Base-by-base conservation (phyloP, 2,888 invertebrate genomes). In the Lasiommata megera region DNA sequence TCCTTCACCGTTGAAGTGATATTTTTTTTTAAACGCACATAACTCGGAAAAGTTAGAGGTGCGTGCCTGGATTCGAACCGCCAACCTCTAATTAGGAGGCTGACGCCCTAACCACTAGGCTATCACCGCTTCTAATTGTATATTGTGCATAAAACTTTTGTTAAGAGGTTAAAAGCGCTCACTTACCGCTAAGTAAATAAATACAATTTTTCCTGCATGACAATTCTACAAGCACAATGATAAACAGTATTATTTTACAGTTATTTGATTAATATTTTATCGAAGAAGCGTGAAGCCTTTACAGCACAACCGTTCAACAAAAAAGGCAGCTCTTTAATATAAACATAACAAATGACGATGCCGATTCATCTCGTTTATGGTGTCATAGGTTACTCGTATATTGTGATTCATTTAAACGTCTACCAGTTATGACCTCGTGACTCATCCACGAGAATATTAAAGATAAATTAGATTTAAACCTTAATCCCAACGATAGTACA, bases 111-210 rank as follows among this genome's bases (percentile, higher is more conserved):
- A n/a, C n/a, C n/a, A n/a, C n/a, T n/a, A n/a, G n/a, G n/a, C n/a
- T n/a, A n/a, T n/a, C n/a, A n/a, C n/a, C n/a, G n/a, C n/a, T n/a
- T n/a, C n/a, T n/a, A n/a, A n/a, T n/a, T n/a, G n/a, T n/a, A n/a
- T n/a, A n/a, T n/a, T n/a, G n/a, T n/a, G n/a, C n/a, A n/a, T n/a
- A n/a, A n/a, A n/a, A n/a, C n/a, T n/a, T n/a, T n/a, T n/a, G n/a
- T n/a, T n/a, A n/a, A n/a, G n/a, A n/a, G n/a, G n/a, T n/a, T n/a
- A n/a, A n/a, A n/a, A n/a, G n/a, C n/a, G n/a, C n/a, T n/a, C 17
- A 48, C 48, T 48, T 36, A 48, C 48, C 36, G 36, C 18, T 36
- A 48, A 18, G 12, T 17, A 48, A 48, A 48, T 36, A 18, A 8
- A 18, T 36, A 16, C 36, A 36, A 48, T 36, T 36, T 48, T 48